Percentiles rank a stretch among this genome's conserved stretches.
These are phyloP conservation scores for Clinocottus analis DNA, from an alignment of 2,113 vertebrate species.

Conservation along the genomic window DNA sequence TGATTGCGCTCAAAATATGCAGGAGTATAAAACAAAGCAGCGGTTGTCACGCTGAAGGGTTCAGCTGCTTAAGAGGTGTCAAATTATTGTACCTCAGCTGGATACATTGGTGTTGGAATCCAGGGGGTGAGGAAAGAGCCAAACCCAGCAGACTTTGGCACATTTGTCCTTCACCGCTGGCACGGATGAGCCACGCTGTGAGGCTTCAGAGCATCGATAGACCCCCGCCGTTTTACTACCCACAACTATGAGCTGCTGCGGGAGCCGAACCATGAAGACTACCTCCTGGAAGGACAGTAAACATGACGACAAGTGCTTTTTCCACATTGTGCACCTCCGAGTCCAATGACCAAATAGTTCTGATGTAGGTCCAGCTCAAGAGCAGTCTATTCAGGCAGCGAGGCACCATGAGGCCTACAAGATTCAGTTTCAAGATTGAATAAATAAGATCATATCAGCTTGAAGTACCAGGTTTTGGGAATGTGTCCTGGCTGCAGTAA, in stretches of 20 bases:
- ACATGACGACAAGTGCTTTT: slow-evolving; percentile 70
- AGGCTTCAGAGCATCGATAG: slow-evolving; percentile 70
- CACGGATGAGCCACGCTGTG: slow-evolving; percentile 69
- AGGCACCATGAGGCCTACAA: slow-evolving; percentile 38
- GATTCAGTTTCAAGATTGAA: slow-evolving; percentile 63
- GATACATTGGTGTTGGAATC: slow-evolving; percentile 79
- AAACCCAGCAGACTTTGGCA: slow-evolving; percentile 86
- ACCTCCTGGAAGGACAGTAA: slow-evolving; percentile 66
- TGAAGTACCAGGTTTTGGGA: slow-evolving; percentile 55
- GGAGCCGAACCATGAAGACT: slow-evolving; percentile 45
- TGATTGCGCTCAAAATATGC: slow-evolving; percentile 83
- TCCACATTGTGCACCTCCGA: slow-evolving; percentile 39
- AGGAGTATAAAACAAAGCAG: slow-evolving; percentile 85
- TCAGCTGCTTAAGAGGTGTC: slow-evolving; percentile 87
- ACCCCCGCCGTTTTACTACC: slow-evolving; percentile 61
- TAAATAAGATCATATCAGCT: slow-evolving; percentile 71
- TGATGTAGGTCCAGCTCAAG: slow-evolving; percentile 41
- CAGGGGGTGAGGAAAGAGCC: slow-evolving; percentile 78
- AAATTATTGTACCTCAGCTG: slow-evolving; percentile 90
- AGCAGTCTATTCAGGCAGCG: slow-evolving; percentile 20
- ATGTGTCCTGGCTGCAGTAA: slow-evolving; percentile 52
- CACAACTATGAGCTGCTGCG: slow-evolving; percentile 62
- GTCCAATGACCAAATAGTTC: slow-evolving; percentile 46
- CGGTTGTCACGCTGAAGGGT: slow-evolving; percentile 84
- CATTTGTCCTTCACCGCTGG: slow-evolving; percentile 83